These are phyloP conservation scores for Geotrupes spiniger DNA, from an alignment of 2,888 invertebrate species.

Conservation along the genomic window DNA sequence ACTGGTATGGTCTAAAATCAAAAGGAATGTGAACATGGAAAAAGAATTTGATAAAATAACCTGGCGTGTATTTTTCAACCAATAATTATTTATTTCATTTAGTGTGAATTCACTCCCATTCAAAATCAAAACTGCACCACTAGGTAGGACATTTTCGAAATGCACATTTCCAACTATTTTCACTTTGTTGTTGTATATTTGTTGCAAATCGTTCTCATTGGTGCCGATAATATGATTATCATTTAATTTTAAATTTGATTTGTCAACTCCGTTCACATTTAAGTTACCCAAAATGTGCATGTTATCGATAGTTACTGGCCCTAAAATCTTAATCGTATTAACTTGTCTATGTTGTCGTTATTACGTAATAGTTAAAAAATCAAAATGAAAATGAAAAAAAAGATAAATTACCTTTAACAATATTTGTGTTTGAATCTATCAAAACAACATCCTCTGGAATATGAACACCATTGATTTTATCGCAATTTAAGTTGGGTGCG, in stretches of 20 bases:
- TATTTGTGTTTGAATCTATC: neutral
- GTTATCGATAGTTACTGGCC: slow-evolving; percentile 14
- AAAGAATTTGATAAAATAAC: too few relatives aligned
- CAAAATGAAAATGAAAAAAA: too few relatives aligned
- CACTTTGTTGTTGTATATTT: slow-evolving; percentile 42
- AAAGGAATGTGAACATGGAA: neutral
- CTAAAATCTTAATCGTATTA: too few relatives aligned
- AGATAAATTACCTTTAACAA: slow-evolving; percentile 8
- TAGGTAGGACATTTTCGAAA: slow-evolving; percentile 35
- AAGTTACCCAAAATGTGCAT: slow-evolving; percentile 7
- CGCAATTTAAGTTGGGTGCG: slow-evolving; percentile 5
- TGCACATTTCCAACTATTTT: slow-evolving; percentile 41
- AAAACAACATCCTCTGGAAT: slow-evolving; percentile 7
- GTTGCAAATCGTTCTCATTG: slow-evolving; percentile 39
- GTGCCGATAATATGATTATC: slow-evolving; percentile 35
- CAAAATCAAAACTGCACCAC: slow-evolving; percentile 32
- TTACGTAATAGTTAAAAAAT: too few relatives aligned
- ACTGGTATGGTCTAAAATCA: slow-evolving; percentile 36
- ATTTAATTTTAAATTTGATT: slow-evolving; percentile 1
- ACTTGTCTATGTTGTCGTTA: too few relatives aligned
- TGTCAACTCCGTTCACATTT: slow-evolving; percentile 2
- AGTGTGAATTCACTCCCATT: slow-evolving; percentile 33
- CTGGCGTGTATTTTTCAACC: slow-evolving; percentile 44
- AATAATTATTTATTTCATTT: slow-evolving; percentile 35
- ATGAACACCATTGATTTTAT: slow-evolving; percentile 15